Base-by-base conservation (phyloP, 2,888 invertebrate species). In the Eumerus sabulonum region DNA sequence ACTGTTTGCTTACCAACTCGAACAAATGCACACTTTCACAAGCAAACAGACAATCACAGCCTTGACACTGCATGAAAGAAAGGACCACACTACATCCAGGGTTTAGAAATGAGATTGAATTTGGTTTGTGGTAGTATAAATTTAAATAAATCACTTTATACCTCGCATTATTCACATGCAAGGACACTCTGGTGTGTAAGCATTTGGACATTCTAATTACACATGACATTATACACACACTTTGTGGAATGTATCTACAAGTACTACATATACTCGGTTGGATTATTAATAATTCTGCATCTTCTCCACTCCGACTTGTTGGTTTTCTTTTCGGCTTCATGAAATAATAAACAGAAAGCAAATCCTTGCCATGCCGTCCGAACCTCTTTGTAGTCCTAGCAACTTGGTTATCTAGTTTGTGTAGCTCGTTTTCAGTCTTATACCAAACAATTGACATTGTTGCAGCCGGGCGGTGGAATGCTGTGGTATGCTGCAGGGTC, bases 151-250 rank as follows among this genome's bases (percentile, higher is more conserved):
- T 77, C 72, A 72, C 62, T 67, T 48, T 35, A 47, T 72, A 36
- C 67, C 62, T 72, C 63, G 63, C 77, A 72, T 67, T 72, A 77
- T 72, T 63, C 77, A 73, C 73, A 47, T 35, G 56, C 66, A 67
- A 59, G 54, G 60, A 54, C 66, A 60, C 60, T 60, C 40, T 12
- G 42, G 54, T 64, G 79, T 82, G 82, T 72, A 74, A 72, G 77
- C 82, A 72, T 82, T 82, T 79, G 81, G 77, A 79, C 77, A 82
- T 82, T 82, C 70, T 82, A 82, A 82, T 82, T 82, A 82, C 77
- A 79, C 57, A 76, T 74, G 74, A 66, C 59, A 56, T 44, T 70
- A 17, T 17, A 14, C 45, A 27, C 27, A 27, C 36, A 18, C 36
- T 13, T n/a, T n/a, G 13, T 19, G 45, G 17, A 3, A 40, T 63